Base-by-base conservation (phyloP, 2,888 invertebrate species). In the Calameuta idolon region DNA sequence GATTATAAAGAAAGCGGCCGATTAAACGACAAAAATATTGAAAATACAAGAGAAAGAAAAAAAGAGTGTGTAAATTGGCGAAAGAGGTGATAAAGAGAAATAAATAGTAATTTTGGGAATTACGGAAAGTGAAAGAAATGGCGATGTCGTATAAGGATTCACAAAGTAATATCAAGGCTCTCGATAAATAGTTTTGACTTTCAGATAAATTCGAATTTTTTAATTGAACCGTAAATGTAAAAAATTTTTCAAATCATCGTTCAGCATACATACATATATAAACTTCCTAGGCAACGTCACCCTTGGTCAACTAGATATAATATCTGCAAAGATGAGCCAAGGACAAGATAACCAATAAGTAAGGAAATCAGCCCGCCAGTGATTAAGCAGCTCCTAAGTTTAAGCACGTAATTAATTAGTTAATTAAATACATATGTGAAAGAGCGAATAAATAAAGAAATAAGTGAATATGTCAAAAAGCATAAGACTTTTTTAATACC, bases 351-450 rank as follows among this genome's bases (percentile, higher is more conserved):
- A 23, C 55, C 55, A 55, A 55, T 55, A 55, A 55, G 55, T 55
- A 34, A 71, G 71, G 30, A 3, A 34, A 31, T 12, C 71, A 71
- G 31, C 3, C 71, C 33, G 31, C 71, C 71, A 31, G 33, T 31
- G 31, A 71, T 84, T 83, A 88, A 88, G 88, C 88, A 87, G 87
- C 87, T 84, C 86, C 87, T 88, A 88, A 9, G 23, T 85, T 87
- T 88, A 88, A 86, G 87, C 86, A 88, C 85, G 86, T 86, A 88
- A 85, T 86, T 88, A 85, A 88, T 81, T 87, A 85, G 86, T 31
- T 9, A 55, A 55, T 23, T 55, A 55, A 23, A 23, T 55, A 55
- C 1, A 5, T 55, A 15, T 5, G 5, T 0, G 55, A 55, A 1
- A 15, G 23, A 55, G 55, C 2, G 55, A 55, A 23, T 55, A 23